Conservation (phyloP, 2,113 vertebrate species). For the Nothobranchius furzeri region DNA sequence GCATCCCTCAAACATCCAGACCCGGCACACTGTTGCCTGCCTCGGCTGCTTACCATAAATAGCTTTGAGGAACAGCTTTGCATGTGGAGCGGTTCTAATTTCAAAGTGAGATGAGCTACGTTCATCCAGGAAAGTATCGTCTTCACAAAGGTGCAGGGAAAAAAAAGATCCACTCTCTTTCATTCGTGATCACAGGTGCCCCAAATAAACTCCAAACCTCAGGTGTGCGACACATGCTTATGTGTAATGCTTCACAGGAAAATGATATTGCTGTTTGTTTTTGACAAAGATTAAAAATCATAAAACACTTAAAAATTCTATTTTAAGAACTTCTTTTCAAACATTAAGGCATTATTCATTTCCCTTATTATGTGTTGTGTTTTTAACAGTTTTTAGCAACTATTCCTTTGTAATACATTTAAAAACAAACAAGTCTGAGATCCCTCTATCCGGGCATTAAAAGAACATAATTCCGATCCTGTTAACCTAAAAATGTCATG, state of each 20-base stretch:
- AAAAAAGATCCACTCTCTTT: constrained; percentile 30
- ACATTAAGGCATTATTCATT: too few relatives aligned
- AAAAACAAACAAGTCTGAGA: too few relatives aligned
- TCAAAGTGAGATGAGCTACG: constrained; percentile 47
- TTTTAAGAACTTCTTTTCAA: too few relatives aligned
- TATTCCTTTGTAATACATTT: too few relatives aligned
- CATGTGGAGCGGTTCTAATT: constrained; percentile 50
- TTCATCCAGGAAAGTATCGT: constrained; percentile 15
- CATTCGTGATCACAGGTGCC: constrained; percentile 45
- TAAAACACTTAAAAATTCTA: too few relatives aligned
- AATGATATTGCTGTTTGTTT: background rate
- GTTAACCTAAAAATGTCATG: too few relatives aligned
- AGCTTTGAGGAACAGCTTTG: constrained; percentile 36
- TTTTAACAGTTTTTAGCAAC: too few relatives aligned
- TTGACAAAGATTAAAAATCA: background rate
- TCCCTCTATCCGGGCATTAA: too few relatives aligned
- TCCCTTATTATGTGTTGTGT: too few relatives aligned
- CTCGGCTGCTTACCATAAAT: constrained; percentile 32
- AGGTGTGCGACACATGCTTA: constrained; percentile 1
- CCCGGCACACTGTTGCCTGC: constrained; percentile 4
- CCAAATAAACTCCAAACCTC: constrained; percentile 35
- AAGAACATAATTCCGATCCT: background rate
- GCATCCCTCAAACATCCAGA: constrained; percentile 29
- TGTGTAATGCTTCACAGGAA: constrained; percentile 6
- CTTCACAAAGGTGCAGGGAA: constrained; percentile 17